phyloP scores from a whole-genome alignment of 1,140 invertebrate genomes.

The Temnothorax nylanderi region DNA sequence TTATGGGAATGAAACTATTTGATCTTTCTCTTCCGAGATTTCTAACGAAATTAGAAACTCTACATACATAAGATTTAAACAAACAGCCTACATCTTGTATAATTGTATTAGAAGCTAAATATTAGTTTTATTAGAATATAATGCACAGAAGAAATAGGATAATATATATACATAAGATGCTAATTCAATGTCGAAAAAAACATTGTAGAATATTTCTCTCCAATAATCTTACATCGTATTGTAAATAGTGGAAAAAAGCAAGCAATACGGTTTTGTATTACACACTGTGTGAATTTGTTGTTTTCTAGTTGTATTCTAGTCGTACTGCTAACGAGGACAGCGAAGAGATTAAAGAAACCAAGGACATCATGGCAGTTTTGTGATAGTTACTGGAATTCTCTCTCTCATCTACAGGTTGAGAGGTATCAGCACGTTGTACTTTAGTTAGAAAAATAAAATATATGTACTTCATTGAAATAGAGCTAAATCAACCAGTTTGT shows the following conservation, averaged over 20 bases:
- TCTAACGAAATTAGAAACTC: not conserved
- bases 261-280: not conserved
- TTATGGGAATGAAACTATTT: not conserved
- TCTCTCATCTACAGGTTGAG: not conserved
- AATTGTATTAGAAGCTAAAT: not conserved
- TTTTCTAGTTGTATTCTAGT: not conserved
- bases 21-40: not conserved
- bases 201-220: not conserved
- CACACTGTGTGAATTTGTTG: not conserved
- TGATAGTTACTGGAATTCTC: not conserved
- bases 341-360: not conserved
- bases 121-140: not conserved
- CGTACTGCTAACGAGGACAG: not conserved
- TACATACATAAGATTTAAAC: not conserved
- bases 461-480: not conserved
- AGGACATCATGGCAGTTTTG: no score
- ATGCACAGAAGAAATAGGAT: not conserved
- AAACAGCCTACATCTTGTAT: not conserved
- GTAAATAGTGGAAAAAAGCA: not conserved
- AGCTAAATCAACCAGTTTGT: not conserved
- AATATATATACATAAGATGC: not conserved
- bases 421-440: not conserved
- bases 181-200: not conserved
- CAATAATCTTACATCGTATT: not conserved
- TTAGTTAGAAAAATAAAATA: not conserved